Percentiles rank a stretch among this genome's conserved stretches.
These are phyloP conservation scores for Dicranocentrus wangi DNA, from an alignment of 2,888 invertebrate species.

Conservation along the genomic window DNA sequence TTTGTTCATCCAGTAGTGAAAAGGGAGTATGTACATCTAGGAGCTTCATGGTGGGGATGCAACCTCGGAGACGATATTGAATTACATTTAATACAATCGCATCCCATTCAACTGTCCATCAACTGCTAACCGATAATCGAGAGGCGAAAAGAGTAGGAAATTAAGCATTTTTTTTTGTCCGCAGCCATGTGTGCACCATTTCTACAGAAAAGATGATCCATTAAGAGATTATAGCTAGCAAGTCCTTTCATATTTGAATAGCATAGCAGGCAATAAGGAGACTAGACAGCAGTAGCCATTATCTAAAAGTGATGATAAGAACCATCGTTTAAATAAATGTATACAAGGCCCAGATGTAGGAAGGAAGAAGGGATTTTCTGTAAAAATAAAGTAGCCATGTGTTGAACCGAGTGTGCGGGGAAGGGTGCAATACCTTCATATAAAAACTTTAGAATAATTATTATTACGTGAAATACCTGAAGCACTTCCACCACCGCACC, in stretches of 20 bases:
- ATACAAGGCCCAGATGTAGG: slow-evolving; percentile 10
- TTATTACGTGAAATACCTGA: slow-evolving; percentile 46
- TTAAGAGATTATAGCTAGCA: slow-evolving; percentile 29
- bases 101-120: slow-evolving; percentile 55
- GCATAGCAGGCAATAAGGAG: neutral
- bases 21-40: too few relatives aligned
- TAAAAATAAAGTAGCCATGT: neutral
- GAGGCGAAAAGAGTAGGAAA: slow-evolving; percentile 46
- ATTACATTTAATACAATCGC: slow-evolving; percentile 24
- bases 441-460: neutral
- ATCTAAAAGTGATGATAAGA: slow-evolving; percentile 35
- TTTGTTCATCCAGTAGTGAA: neutral
- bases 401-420: neutral
- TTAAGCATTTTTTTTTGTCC: slow-evolving; percentile 39
- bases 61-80: slow-evolving; percentile 1
- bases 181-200: too few relatives aligned
- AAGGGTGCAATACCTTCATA: neutral
- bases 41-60: neutral
- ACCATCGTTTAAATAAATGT: neutral
- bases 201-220: slow-evolving; percentile 46
- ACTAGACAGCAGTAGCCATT: slow-evolving; percentile 23
- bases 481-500: slow-evolving; percentile 13
- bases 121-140: neutral
- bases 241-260: slow-evolving; percentile 30
- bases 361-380: slow-evolving; percentile 21